Evolutionary conservation across 2,797 vertebrate species (phyloP).

Genomic region (Gymnoscopelus braueri): DNA sequence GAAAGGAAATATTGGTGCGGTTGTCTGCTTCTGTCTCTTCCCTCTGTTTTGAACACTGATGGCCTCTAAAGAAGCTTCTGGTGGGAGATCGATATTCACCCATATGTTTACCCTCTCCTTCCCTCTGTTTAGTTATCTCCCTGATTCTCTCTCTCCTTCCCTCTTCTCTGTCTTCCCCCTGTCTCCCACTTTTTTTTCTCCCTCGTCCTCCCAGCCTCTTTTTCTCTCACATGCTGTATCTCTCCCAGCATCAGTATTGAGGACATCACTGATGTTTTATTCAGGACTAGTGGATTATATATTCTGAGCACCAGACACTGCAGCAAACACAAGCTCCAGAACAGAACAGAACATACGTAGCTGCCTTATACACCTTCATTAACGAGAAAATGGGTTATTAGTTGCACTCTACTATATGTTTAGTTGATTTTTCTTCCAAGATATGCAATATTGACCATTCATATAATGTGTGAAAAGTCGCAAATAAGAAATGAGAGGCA

Average conservation of each 20-base stretch:
- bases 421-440: neutral
- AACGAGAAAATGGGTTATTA: neutral
- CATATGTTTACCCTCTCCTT: neutral
- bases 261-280: constrained; percentile 75
- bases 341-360: too few relatives aligned
- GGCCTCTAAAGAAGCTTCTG: constrained; percentile 1
- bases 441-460: neutral
- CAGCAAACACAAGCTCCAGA: constrained; percentile 31
- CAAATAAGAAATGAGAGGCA: too few relatives aligned
- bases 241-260: constrained; percentile 68
- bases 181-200: neutral
- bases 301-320: constrained; percentile 68
- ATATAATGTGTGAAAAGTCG: neutral
- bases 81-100: neutral
- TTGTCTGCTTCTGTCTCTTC: constrained; percentile 18
- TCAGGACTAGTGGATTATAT: constrained; percentile 61
- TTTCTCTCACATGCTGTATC: constrained; percentile 30
- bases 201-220: neutral
- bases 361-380: neutral
- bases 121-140: neutral
- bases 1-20: neutral
- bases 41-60: constrained; percentile 8
- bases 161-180: neutral
- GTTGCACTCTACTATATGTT: neutral
- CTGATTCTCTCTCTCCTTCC: constrained; percentile 6